A percentile compares a stretch with the other conserved stretches of the same genome.
Conservation (phyloP, 2,888 invertebrate genomes). For the Drosophila buzzatii region DNA sequence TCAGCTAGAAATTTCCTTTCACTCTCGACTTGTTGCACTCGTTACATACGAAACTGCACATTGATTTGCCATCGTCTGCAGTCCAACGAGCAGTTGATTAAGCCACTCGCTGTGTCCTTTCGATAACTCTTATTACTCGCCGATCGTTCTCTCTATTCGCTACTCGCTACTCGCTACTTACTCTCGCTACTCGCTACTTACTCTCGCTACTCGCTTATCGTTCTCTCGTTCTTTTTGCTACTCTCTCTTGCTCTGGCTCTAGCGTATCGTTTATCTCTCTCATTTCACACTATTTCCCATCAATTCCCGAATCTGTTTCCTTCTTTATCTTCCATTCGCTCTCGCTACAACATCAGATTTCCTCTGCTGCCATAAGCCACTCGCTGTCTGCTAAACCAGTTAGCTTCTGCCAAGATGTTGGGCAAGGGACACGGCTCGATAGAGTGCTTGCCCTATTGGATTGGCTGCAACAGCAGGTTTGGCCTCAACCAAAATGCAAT, state of each 20-base stretch:
- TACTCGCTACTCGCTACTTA: neutral
- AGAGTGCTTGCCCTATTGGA: neutral
- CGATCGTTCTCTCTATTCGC: neutral
- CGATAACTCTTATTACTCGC: neutral
- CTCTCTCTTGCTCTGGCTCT: neutral
- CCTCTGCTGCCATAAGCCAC: neutral
- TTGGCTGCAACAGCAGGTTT: slow-evolving; percentile 14
- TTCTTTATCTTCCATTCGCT: neutral
- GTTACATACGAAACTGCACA: neutral
- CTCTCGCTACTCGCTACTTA: neutral
- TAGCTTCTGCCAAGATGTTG: slow-evolving; percentile 2
- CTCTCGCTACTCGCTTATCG: neutral
- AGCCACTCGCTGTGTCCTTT: neutral
- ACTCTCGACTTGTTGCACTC: neutral
- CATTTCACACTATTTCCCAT: too few relatives aligned
- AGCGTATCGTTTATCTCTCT: too few relatives aligned
- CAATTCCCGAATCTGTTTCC: too few relatives aligned
- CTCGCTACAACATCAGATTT: neutral
- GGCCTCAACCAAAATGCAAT: slow-evolving; percentile 75
- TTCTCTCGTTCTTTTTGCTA: neutral
- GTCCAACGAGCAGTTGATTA: neutral
- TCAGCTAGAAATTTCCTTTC: neutral
- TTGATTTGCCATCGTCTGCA: neutral
- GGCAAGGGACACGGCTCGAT: neutral
- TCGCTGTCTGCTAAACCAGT: neutral